Evolutionary conservation across 1,140 invertebrate species (phyloP).

Genomic region (Galendromus occidentalis): DNA sequence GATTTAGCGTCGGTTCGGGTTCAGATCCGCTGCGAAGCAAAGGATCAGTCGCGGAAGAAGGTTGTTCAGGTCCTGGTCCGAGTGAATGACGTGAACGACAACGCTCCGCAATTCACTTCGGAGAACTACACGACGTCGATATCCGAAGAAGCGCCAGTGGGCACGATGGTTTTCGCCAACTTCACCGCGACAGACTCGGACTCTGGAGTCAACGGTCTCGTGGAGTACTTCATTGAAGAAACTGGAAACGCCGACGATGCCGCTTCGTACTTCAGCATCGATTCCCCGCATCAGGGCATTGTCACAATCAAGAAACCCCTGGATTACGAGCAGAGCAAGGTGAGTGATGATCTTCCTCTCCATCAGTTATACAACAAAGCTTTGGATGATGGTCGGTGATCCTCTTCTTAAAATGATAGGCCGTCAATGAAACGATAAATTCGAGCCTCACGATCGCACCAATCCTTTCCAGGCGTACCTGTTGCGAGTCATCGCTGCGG

Average conservation of each 20-base stretch:
- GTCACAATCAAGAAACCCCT: conserved; percentile 19
- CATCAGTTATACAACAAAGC: too few species aligned
- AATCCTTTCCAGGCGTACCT: not conserved
- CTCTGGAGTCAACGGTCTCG: conserved; percentile 56
- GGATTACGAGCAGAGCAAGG: conserved; percentile 18
- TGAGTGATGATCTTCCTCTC: too few species aligned
- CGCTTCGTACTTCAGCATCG: conserved; percentile 54
- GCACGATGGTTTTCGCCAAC: conserved; percentile 20
- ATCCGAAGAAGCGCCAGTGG: conserved; percentile 46
- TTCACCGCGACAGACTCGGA: conserved; percentile 19
- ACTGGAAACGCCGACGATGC: conserved; percentile 44
- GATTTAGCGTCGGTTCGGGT: conserved; percentile 14
- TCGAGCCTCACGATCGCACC: not conserved
- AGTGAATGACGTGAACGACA: conserved; percentile 75
- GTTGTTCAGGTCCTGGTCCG: conserved; percentile 68
- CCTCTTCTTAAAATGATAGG: too few species aligned
- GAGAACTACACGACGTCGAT: conserved; percentile 58
- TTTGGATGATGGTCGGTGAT: too few species aligned
- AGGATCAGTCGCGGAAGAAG: conserved; percentile 24
- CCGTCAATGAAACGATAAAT: too few species aligned
- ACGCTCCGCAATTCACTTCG: conserved; percentile 36
- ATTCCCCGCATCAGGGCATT: conserved; percentile 19
- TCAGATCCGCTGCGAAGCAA: conserved; percentile 14
- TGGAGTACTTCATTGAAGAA: conserved; percentile 47
- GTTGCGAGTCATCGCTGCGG: conserved; percentile 13